These are phyloP conservation scores for Colinus virginianus DNA, from an alignment of 2,113 vertebrate genomes.

Conservation along the genomic window DNA sequence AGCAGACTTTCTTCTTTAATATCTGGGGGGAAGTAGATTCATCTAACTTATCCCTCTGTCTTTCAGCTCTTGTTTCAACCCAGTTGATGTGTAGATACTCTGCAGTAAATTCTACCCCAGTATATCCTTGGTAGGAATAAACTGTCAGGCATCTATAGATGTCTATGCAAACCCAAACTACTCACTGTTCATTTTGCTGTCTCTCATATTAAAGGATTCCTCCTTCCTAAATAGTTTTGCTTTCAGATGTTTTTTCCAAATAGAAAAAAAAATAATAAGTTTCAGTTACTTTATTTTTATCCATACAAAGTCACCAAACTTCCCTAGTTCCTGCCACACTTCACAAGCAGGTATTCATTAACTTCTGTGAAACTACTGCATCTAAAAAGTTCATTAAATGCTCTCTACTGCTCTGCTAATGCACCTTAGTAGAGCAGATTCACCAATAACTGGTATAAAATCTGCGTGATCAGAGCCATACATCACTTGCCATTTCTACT, in stretches of 20 bases:
- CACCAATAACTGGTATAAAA: conserved; percentile 7
- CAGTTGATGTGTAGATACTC: neutral
- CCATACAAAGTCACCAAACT: neutral
- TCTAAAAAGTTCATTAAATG: neutral
- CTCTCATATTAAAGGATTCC: neutral
- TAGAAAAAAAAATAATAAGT: neutral
- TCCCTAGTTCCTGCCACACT: neutral
- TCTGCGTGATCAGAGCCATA: neutral
- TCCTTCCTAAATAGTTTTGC: conserved; percentile 5
- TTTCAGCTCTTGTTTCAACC: neutral
- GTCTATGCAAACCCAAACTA: neutral
- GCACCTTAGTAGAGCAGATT: neutral
- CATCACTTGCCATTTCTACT: conserved; percentile 19
- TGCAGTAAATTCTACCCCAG: neutral
- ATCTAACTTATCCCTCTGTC: neutral
- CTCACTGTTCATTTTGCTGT: neutral
- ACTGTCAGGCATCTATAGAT: neutral
- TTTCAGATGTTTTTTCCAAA: neutral
- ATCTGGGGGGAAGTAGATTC: neutral
- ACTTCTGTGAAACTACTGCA: neutral
- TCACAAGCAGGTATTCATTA: neutral
- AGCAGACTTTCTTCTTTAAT: neutral
- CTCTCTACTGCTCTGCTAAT: neutral
- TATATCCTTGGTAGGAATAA: neutral
- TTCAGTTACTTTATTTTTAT: neutral